These are phyloP conservation scores for Lordiphosa clarofinis DNA, from an alignment of 1,140 invertebrate species.

Conservation along the genomic window DNA sequence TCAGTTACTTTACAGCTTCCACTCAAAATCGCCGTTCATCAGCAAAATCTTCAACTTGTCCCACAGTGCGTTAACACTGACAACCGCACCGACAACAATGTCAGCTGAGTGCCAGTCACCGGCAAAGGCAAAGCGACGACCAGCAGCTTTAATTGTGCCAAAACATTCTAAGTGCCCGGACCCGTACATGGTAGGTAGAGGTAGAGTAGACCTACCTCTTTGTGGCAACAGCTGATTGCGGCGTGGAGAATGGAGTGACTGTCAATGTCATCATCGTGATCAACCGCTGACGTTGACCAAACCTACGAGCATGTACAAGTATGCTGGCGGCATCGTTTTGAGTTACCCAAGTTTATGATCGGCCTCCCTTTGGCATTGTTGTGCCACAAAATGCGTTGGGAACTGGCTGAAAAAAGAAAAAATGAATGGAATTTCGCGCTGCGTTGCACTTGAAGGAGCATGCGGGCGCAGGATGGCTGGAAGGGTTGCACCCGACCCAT, in stretches of 20 bases:
- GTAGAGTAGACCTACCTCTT: constrained; percentile 33
- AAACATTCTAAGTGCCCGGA: constrained; percentile 59
- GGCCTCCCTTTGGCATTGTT: constrained; percentile 61
- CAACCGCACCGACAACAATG: constrained; percentile 31
- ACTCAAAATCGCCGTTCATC: too few relatives aligned
- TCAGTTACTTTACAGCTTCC: too few relatives aligned
- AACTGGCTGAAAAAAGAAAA: constrained; percentile 61
- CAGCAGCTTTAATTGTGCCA: constrained; percentile 72
- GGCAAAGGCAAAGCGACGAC: constrained; percentile 21
- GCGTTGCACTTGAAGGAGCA: constrained; percentile 60
- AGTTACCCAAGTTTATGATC: constrained; percentile 50
- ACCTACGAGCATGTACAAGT: constrained; percentile 33
- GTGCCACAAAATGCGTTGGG: constrained; percentile 67
- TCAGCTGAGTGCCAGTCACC: constrained; percentile 48
- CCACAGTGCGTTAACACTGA: constrained; percentile 32
- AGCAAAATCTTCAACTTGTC: too few relatives aligned
- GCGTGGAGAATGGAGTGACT: constrained; percentile 12
- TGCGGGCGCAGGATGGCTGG: constrained; percentile 19
- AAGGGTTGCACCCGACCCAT: constrained; percentile 41
- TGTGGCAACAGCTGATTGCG: constrained; percentile 47
- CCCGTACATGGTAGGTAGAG: constrained; percentile 31
- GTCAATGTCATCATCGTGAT: constrained; percentile 42
- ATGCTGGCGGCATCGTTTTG: constrained; percentile 45
- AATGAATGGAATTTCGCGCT: constrained; percentile 76
- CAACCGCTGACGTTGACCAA: constrained; percentile 58